A percentile compares a stretch with the other conserved stretches of the same genome.
These are phyloP conservation scores for Caranx melampygus DNA, from an alignment of 2,113 vertebrate genomes.

Conservation along the genomic window DNA sequence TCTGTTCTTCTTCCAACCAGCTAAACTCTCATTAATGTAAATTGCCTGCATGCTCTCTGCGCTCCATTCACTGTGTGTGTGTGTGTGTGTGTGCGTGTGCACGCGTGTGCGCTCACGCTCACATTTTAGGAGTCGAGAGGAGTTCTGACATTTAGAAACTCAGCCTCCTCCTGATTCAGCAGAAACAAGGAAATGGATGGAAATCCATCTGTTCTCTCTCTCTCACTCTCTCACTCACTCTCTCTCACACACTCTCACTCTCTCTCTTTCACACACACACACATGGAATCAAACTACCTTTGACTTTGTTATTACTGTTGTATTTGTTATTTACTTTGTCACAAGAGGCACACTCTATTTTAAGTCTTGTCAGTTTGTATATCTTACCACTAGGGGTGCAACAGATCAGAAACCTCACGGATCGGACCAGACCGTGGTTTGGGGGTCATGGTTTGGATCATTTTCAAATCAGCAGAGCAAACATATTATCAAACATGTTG, in stretches of 20 bases:
- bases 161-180: constrained; percentile 60
- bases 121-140: constrained; percentile 24
- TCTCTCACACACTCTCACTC: neutral
- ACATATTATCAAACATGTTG: no score
- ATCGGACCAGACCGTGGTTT: no score
- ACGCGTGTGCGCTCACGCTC: neutral
- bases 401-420: no score
- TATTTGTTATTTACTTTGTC: no score
- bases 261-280: neutral
- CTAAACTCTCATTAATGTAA: constrained; percentile 52
- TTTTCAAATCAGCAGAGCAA: no score
- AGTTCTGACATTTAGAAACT: constrained; percentile 57
- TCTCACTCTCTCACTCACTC: neutral
- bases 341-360: no score
- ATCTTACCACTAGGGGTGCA: no score
- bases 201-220: constrained; percentile 1
- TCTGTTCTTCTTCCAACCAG: no score
- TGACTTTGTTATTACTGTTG: no score
- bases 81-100: neutral
- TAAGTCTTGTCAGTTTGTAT: no score
- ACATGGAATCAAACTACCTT: no score
- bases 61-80: neutral
- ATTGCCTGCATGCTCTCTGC: constrained; percentile 13
- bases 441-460: no score
- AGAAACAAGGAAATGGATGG: constrained; percentile 44